Percentiles rank a stretch among this genome's conserved stretches.
These are phyloP conservation scores for Plectropomus leopardus DNA, from an alignment of 2,113 vertebrate species.

Conservation along the genomic window DNA sequence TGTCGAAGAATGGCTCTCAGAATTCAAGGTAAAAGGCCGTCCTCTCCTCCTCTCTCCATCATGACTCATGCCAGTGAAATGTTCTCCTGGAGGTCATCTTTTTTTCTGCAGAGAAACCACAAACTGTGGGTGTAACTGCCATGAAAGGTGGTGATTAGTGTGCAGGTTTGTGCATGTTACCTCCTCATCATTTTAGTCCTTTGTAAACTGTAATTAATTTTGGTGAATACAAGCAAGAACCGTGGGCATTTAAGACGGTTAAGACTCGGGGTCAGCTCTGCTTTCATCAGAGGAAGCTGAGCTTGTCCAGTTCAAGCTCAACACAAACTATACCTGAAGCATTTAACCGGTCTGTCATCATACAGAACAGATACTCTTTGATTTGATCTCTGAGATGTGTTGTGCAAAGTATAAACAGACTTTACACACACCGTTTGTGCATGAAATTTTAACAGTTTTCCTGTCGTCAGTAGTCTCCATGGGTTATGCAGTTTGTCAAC, in stretches of 20 bases:
- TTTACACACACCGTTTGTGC: background rate
- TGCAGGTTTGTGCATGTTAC: conserved; percentile 3
- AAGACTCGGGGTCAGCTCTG: background rate
- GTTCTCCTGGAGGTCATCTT: conserved; percentile 6
- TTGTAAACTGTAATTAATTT: background rate
- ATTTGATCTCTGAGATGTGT: background rate
- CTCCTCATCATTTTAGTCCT: background rate
- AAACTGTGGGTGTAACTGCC: conserved; percentile 15
- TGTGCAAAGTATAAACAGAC: background rate
- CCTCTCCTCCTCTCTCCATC: background rate
- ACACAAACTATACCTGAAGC: background rate
- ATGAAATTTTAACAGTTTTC: background rate
- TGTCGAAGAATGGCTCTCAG: conserved; percentile 98
- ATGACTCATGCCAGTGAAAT: conserved; percentile 32
- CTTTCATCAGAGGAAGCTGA: conserved; percentile 3
- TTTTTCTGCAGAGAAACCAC: background rate
- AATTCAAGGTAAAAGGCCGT: conserved; percentile 95
- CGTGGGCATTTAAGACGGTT: background rate
- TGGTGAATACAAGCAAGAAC: background rate
- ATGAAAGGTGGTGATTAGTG: background rate
- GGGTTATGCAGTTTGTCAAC: background rate
- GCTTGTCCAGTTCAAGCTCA: background rate
- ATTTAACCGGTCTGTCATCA: background rate
- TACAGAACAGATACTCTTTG: background rate
- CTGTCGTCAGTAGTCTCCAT: too few relatives aligned